Base-by-base conservation (phyloP, 2,888 invertebrate species). In the Julus scanicus region DNA sequence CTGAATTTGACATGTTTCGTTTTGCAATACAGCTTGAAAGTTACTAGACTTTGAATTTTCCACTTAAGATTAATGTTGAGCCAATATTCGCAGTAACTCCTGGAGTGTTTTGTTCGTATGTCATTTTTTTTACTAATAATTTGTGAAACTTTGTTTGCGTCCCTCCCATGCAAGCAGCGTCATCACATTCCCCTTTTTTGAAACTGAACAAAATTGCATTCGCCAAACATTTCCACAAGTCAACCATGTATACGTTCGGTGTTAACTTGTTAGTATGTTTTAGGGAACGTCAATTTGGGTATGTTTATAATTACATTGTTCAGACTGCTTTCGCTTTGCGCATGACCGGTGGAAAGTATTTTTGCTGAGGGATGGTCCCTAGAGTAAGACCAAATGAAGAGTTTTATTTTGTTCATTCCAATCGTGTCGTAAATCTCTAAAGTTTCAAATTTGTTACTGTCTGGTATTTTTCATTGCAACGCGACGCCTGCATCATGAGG, bases 391-490 rank as follows among this genome's bases (percentile, higher is more conserved):
- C n/a, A 29, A 29, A 13, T 2, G 29, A 29, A 9, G 15, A 15
- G 0, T 37, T 37, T 39, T 39, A 37, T 80, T 80, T 53, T 80
- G 4, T 80, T 80, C 80, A 15, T 71, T 29, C 63, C 63, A 63
- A 71, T 71, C 71, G 71, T 29, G 9, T 15, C 80, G 80, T 37
- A 80, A 80, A 80, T 80, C 80, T 80, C 80, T 8, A 8, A 80
- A 37, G 80, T 80, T 80, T 37, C 80, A 37, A 80, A 37, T 80
- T 15, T 80, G 37, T 37, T 80, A 29, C 80, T 80, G 80, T 80
- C 80, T 80, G 80, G 80, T 29, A 80, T 80, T 80, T 71, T 80
- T 39, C 37, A 71, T 29, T 20, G 63, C 57, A 63, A n/a, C 57
- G 63, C 57, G n/a, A n/a, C 57, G 71, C 9, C 29, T 29, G 29